Evolutionary conservation across 30 jellyfish, hydroid and myxozoan species (phyloP), one percentile per base, ranked within the genome.

Genomic region (Clytia hemisphaerica): DNA sequence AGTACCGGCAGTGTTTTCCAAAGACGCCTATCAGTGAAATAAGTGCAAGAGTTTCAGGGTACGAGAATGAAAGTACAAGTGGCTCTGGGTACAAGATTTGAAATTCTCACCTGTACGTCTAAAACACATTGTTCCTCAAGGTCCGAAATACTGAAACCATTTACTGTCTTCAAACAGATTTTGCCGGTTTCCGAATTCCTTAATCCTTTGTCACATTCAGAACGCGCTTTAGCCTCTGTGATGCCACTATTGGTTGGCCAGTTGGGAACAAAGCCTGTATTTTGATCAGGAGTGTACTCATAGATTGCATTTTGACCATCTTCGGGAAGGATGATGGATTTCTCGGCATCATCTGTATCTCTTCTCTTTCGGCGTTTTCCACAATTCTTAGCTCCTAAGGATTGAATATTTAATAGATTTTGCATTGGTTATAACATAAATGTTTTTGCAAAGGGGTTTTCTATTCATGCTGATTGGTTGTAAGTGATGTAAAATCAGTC

Each of bases 211-310:
- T 27, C 45, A 57, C 96, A 86, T 19, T 29, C 40, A 24, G 40
- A 36, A 46, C 40, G 46, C 12, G 93, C 88, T 3, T 38, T 15
- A 10, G 46, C 27, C 30, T 44, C 53, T 4, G 84, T 73, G 29
- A 50, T 78, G 24, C 96, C 96, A 44, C 88, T 15, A 1, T 57
- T 57, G 3, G 96, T 86, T 0, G 96, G 96, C 74, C 77, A 86
- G 3, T 53, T 37, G 35, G 81, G 78, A 33, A 73, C 51, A 24
- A 60, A 26, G 15, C 38, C n/a, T n/a, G n/a, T n/a, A n/a, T n/a
- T n/a, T n/a, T n/a, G 71, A 10, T 47, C 58, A 0, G 92, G 95
- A 29, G 69, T 79, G 75, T 67, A 75, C 5, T 27, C 44, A 36
- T 83, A 83, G 27, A 61, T 62, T 10, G 71, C 64, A 18, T 73